Base-by-base conservation (phyloP, 2,113 vertebrate species). In the Loxodonta africana region DNA sequence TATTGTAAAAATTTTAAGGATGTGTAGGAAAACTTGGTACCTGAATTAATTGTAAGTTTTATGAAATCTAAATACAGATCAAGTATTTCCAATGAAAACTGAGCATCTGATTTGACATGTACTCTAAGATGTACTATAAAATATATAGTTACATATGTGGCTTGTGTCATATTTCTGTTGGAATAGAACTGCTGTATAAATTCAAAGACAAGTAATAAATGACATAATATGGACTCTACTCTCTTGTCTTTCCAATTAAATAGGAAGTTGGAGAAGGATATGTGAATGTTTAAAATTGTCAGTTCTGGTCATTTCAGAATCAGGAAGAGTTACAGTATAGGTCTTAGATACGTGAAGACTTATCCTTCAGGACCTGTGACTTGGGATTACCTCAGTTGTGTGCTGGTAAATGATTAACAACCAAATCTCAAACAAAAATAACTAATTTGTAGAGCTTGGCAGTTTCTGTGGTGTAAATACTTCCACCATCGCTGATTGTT, bases 61-160 rank as follows among this genome's bases (percentile, higher is more conserved):
- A 44, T 76, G 48, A 88, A 94, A 30, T 89, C 26, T 84, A 84
- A 57, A 83, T 91, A 46, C 46, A 91, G 51, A 78, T 78, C 44
- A 86, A 21, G 6, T 91, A 81, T 89, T 85, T 74, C 78, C 44
- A 78, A 46, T 51, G 44, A 94, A 91, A 88, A 77, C 11, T 37
- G 77, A 93, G 88, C 84, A 92, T 89, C 83, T 81, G 46, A 92
- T 76, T 92, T 92, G 65, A 95, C 21, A 51, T 71, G 0, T 37
- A 63, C 26, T 83, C 71, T 80, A 91, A 95, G 26, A 51, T 71
- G 0, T 37, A 63, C 26, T 83, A 78, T 80, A 91, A 95, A 21
- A 62, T 71, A 0, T 30, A 48, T 91, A 48, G 73, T 95, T 90
- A 57, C 51, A 2, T 71, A 37, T 88, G 37, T 88, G 65, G 8